A percentile compares a stretch with the other conserved stretches of the same genome.
phyloP scores from a whole-genome alignment of 2,113 vertebrate genomes.

The Neogale vison region DNA sequence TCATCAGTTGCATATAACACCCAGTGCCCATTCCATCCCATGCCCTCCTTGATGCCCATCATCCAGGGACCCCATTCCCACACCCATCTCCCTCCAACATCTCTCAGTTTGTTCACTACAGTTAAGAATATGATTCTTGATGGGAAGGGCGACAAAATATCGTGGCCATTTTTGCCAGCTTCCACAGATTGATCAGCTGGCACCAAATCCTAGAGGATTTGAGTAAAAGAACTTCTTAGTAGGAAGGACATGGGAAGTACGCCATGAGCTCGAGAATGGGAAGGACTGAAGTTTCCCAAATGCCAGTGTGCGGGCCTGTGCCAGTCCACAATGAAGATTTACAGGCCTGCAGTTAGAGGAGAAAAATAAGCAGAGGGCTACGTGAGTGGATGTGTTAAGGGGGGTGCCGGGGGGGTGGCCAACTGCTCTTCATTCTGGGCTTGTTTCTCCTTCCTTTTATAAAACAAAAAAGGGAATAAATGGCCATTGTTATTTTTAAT shows the following conservation, averaged over 20 bases:
- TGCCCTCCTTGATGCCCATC: neutral
- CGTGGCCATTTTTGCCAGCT: neutral
- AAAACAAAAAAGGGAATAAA: constrained; percentile 28
- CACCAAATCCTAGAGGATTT: neutral
- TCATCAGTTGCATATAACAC: neutral
- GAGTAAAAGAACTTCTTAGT: neutral
- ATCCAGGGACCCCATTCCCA: neutral
- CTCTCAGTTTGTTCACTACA: neutral
- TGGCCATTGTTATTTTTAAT: neutral
- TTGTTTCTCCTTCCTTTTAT: neutral
- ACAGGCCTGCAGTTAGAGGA: neutral
- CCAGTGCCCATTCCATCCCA: neutral
- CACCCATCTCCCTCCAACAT: neutral
- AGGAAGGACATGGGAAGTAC: neutral
- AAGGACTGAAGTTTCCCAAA: neutral
- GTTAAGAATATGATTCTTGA: neutral
- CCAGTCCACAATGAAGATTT: neutral
- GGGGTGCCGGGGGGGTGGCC: neutral
- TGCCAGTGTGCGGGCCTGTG: neutral
- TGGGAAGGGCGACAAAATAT: neutral
- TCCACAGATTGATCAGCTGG: neutral
- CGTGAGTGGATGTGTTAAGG: fast-evolving
- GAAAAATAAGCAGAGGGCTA: neutral
- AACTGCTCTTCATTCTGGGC: neutral
- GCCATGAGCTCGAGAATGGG: neutral